Evolutionary conservation across 2,113 vertebrate genomes (phyloP).

Genomic region (Piliocolobus tephrosceles): DNA sequence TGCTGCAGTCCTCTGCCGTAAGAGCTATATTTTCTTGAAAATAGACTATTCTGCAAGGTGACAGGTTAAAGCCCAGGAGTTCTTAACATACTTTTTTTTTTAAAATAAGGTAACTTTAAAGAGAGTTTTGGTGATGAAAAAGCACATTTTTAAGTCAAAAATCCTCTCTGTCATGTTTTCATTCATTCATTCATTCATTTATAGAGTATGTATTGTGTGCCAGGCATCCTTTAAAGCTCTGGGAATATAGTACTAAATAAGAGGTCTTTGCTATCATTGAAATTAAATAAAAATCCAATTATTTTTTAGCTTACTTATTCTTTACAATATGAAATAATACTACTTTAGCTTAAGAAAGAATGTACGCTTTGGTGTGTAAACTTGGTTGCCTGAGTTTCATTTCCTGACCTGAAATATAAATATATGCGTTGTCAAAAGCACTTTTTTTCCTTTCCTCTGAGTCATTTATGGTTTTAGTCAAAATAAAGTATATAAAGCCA

Average conservation of each 20-base stretch:
- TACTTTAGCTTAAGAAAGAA: neutral
- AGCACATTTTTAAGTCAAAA: neutral
- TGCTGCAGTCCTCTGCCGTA: neutral
- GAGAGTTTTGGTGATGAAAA: neutral
- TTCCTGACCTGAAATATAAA: neutral
- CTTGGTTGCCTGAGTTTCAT: neutral
- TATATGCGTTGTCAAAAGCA: neutral
- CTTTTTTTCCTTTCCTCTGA: neutral
- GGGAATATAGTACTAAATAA: neutral
- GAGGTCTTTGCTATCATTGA: neutral
- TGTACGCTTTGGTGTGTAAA: neutral
- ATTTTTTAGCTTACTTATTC: neutral
- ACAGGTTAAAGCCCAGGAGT: neutral
- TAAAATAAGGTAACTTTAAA: neutral
- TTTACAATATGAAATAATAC: neutral
- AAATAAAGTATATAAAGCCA: neutral
- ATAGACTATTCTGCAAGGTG: neutral
- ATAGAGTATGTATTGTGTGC: neutral
- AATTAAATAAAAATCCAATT: neutral
- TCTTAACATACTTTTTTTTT: neutral
- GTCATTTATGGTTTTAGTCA: neutral
- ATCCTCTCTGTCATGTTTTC: neutral
- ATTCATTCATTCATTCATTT: neutral
- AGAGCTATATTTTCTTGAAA: neutral
- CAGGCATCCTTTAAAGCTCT: neutral